Evolutionary conservation across 2,888 invertebrate species (phyloP), one percentile per base, ranked within the genome.

Genomic region (Cantharis rufa): DNA sequence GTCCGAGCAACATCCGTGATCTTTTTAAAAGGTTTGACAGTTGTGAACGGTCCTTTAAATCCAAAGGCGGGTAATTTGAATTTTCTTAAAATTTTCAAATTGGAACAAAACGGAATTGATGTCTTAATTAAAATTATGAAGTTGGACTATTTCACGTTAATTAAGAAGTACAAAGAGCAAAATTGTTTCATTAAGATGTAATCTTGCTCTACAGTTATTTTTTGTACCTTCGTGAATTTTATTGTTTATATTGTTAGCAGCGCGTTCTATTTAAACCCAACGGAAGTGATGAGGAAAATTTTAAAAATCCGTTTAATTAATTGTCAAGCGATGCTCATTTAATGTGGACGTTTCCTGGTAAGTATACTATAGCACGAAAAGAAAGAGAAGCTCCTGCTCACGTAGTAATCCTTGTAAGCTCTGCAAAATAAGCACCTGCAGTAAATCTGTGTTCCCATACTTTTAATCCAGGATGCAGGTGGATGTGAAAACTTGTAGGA

Each of bases 401-500:
- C n/a, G n/a, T n/a, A n/a, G n/a, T n/a, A 48, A 48, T 2, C 48
- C 48, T 48, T n/a, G n/a, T 48, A 48, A 48, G 48, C 48, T 48
- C n/a, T 48, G 48, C 48, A 48, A 48, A 48, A 48, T 48, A 48
- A 48, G 48, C 48, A 48, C 48, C n/a, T 48, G 48, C 48, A 48
- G 48, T 48, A 48, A 48, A 48, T 48, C 48, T 48, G 48, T 7
- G 48, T 7, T 48, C 48, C 9, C 48, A 48, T 48, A 48, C 48
- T 48, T 48, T 48, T 48, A 48, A 48, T 48, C 48, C 71, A 71
- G 71, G 71, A 71, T 71, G 71, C 71, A 71, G 71, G 71, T 71
- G 71, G 24, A 15, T 61, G 15, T 27, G 13, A 63, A n/a, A 70
- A 27, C 15, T 70, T 70, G 21, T 24, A 15, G 18, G 63, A 63